Evolutionary conservation across 2,888 invertebrate genomes (phyloP), one percentile per base, ranked within the genome.

Genomic region (Rhogogaster chlorosoma): DNA sequence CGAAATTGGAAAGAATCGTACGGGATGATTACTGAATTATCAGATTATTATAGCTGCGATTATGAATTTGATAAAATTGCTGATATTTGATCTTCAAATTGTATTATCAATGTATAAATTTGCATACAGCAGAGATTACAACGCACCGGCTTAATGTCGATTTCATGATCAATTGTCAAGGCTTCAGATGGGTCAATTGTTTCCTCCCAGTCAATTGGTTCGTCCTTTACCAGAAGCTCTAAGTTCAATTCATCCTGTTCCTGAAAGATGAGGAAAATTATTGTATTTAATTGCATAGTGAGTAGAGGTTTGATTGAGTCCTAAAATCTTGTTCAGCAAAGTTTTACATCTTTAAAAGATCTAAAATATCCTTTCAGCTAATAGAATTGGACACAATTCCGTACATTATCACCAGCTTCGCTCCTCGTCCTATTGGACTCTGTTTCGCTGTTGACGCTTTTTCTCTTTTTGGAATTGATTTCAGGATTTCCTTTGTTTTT

Each of bases 171-270:
- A 89, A 96, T 95, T 93, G 96, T 95, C 88, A 96, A 95, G 0
- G 95, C 95, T 84, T 96, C 96, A n/a, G 95, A 95, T 0, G 96
- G 94, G 88, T 96, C 96, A 86, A 96, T 95, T 85, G 95, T 92
- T 87, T 95, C 96, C 82, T 96, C 95, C 97, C 97, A 97, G 88
- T 97, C 97, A 12, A 95, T 93, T 6, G 96, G 96, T 89, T 96
- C 96, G 90, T 96, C 95, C 91, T 95, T 95, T 10, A 93, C 93
- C 86, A 93, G 86, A 71, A 93, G 88, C 84, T 93, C 93, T 86
- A 93, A 84, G 88, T 92, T 93, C 53, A 93, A 85, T 87, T 93
- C 93, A n/a, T 90, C 89, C 92, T 93, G 87, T 22, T 88, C 89
- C 86, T 75, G 77, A 77, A 67, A 42, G 49, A 75, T 61, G n/a